Base-by-base conservation (phyloP, 2,797 vertebrate genomes). In the Hyperoplus lanceolatus region DNA sequence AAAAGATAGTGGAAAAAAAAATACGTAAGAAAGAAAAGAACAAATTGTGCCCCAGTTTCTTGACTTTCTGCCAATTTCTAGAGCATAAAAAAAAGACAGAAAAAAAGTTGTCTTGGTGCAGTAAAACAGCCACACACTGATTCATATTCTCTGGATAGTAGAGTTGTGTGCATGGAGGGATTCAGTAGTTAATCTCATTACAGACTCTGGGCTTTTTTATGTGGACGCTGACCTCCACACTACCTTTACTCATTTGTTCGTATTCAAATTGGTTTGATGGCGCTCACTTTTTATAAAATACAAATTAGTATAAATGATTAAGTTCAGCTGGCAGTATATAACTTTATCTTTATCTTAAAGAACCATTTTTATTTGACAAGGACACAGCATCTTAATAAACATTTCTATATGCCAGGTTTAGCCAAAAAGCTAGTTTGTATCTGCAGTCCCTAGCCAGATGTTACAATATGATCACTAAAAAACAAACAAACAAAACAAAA, bases 41-140 rank as follows among this genome's bases (percentile, higher is more conserved):
- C 86, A 86, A 86, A 79, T 93, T 93, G 83, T 90, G 65, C 78
- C 83, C 69, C n/a, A 11, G 71, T 84, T 84, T 88, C 76, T 89
- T 92, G 88, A 92, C 77, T 80, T 77, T 46, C 72, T 85, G 81
- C 87, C 87, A 90, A 61, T 55, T 83, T 79, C 15, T 72, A 57
- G 64, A 80, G 66, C 66, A 80, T 70, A 29, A 72, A 79, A 74
- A 73, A 66, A 80, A 77, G 59, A 76, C 55, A 72, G 66, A 83
- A 83, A 77, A 79, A 83, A 83, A 77, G 78, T 68, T 75, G 80
- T 60, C 29, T 77, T 16, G 48, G 67, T 70, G 70, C 67, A 69
- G 81, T 91, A 82, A 91, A 91, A 78, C 68, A 84, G 81, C 74
- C 72, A 69, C 83, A 81, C 59, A 79, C 70, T 87, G 89, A 87